Evolutionary conservation across 2,113 vertebrate species (phyloP).

Genomic region (Hippocampus mohnikei): DNA sequence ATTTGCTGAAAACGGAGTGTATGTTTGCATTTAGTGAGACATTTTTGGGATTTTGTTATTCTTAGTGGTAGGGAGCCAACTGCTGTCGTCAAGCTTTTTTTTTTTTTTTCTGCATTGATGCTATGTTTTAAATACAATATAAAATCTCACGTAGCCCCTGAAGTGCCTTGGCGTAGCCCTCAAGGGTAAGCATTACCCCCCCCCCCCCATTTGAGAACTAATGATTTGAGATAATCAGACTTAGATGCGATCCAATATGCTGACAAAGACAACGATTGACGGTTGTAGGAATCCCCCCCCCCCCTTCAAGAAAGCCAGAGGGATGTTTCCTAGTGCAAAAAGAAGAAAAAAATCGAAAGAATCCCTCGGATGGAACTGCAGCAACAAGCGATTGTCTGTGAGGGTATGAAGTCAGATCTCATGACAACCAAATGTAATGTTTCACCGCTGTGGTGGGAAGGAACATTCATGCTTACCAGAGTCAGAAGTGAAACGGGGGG

Average conservation of each 20-base stretch:
- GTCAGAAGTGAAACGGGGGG: background rate
- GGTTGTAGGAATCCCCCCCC: background rate
- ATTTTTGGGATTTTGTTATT: no score
- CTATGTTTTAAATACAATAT: no score
- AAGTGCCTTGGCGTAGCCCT: no score
- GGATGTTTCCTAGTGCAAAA: background rate
- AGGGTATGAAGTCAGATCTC: background rate
- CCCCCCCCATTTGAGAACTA: no score
- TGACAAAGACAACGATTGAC: background rate
- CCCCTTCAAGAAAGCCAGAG: background rate
- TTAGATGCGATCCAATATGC: background rate
- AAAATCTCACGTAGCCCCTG: no score
- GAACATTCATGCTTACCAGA: background rate
- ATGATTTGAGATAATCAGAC: background rate
- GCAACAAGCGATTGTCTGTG: background rate
- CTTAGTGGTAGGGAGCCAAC: no score
- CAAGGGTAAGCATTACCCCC: no score
- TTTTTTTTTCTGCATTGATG: no score
- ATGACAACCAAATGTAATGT: background rate
- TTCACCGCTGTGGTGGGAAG: background rate
- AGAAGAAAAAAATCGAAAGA: background rate
- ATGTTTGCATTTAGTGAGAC: no score
- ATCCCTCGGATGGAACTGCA: background rate
- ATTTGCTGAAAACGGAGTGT: no score
- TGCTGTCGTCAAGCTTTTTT: no score